phyloP scores from a whole-genome alignment of 2,797 vertebrate genomes.

The Tauraco hartlaubi region DNA sequence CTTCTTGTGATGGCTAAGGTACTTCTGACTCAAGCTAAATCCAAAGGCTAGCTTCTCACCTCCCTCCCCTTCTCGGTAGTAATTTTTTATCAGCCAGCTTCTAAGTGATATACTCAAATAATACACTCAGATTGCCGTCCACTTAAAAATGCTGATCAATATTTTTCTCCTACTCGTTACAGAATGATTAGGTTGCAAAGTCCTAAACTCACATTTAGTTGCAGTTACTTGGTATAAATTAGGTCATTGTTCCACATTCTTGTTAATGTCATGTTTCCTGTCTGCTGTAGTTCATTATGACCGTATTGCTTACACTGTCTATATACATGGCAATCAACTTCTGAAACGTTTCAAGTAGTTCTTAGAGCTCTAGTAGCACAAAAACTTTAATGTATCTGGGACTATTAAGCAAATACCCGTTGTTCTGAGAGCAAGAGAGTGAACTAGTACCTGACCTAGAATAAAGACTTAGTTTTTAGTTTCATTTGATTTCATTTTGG shows the following conservation, averaged over 20 bases:
- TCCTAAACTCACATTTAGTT: background rate
- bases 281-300: background rate
- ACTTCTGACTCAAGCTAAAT: background rate
- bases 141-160: background rate
- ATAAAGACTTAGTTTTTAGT: background rate
- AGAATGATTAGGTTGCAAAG: background rate
- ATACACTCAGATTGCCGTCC: background rate
- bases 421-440: background rate
- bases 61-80: rapidly evolving
- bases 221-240: background rate
- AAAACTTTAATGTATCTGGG: background rate
- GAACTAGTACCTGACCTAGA: background rate
- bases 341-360: background rate
- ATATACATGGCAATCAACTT: background rate
- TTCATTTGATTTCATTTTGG: background rate
- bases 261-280: background rate
- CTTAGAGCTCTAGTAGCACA: background rate
- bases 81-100: background rate
- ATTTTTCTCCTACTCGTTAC: background rate
- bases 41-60: background rate
- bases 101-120: background rate
- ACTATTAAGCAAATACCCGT: background rate
- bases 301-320: background rate
- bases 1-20: background rate
- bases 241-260: background rate